phyloP scores from a whole-genome alignment of 2,888 invertebrate genomes.

The Cephus runcator region DNA sequence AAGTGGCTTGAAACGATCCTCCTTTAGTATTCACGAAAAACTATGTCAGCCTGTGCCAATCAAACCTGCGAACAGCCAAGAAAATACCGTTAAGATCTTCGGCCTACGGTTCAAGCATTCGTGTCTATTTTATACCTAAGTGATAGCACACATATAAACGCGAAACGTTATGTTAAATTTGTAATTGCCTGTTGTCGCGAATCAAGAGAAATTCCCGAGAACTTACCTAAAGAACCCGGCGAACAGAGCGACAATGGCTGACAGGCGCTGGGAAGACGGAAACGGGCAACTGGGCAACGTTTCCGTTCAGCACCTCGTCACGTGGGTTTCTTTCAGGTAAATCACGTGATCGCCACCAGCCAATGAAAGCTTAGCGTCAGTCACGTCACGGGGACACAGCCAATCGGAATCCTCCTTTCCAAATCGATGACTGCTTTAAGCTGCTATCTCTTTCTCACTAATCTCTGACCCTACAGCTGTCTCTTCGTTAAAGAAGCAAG shows the following conservation, averaged over 20 bases:
- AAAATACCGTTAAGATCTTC: background rate
- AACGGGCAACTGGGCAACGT: constrained; percentile 51
- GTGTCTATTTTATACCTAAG: background rate
- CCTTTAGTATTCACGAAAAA: constrained; percentile 21
- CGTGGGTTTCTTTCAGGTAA: constrained; percentile 24
- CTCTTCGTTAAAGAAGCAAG: background rate
- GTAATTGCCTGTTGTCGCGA: background rate
- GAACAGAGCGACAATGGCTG: constrained; percentile 62
- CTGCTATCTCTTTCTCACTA: background rate
- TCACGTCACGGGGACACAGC: constrained; percentile 32
- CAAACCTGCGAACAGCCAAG: constrained; percentile 45
- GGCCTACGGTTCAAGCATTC: background rate
- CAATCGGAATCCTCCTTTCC: constrained; percentile 23
- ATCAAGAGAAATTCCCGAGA: constrained; percentile 13
- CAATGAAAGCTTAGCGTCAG: constrained; percentile 14
- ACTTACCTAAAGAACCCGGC: constrained; percentile 57
- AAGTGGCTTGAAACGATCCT: background rate
- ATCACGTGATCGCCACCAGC: constrained; percentile 25
- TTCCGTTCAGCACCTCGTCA: constrained; percentile 36
- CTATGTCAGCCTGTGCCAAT: constrained; percentile 49
- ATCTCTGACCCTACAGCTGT: background rate
- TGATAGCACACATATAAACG: background rate
- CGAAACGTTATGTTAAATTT: background rate
- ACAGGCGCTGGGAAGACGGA: constrained; percentile 61
- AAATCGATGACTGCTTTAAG: background rate